Base-by-base conservation (phyloP, 1,140 invertebrate species). In the Calliphora vicina region DNA sequence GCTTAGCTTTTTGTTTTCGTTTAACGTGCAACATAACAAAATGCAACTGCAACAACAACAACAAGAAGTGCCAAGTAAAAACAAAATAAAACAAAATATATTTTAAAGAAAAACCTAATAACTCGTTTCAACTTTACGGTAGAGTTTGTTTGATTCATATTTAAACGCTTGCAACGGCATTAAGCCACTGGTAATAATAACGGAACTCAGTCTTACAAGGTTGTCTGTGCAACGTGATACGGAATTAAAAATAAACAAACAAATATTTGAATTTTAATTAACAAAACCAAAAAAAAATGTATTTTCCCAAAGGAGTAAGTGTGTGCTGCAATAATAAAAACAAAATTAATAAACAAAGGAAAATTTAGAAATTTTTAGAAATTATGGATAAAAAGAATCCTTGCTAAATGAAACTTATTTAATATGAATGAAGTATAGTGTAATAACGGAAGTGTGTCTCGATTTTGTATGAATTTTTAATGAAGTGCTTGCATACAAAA, bases 201-300 rank as follows among this genome's bases (percentile, higher is more conserved):
- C 74, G 74, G 74, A 43, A 78, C 74, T 78, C 74, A 20, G 35
- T 23, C 74, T 43, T 43, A 43, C 35, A 78, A 78, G 74, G 74
- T 78, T 78, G 74, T 78, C 35, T 45, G 17, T 10, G 25, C 57
- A 67, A 80, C 83, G 82, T 23, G 73, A 29, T 42, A 42, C 74
- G 74, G 74, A 78, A 43, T 80, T 84, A 29, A 80, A 61, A 83
- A 50, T 57, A 25, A 84, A 43, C 26, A 57, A 57, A n/a, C 50
- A 10, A n/a, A 50, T 50, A 50, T 50, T 35, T 35, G 50, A 57
- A n/a, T 17, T n/a, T n/a, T 57, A 57, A 57, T 57, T 17, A 4
- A n/a, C n/a, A 57, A 57, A 73, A 42, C 29, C 15, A n/a, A 43
- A 42, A 23, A 45, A 45, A 23, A 42, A 78, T 81, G 80, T 67